Evolutionary conservation across 2,113 vertebrate species (phyloP), one percentile per base, ranked within the genome.

Genomic region (Notothenia rossii): DNA sequence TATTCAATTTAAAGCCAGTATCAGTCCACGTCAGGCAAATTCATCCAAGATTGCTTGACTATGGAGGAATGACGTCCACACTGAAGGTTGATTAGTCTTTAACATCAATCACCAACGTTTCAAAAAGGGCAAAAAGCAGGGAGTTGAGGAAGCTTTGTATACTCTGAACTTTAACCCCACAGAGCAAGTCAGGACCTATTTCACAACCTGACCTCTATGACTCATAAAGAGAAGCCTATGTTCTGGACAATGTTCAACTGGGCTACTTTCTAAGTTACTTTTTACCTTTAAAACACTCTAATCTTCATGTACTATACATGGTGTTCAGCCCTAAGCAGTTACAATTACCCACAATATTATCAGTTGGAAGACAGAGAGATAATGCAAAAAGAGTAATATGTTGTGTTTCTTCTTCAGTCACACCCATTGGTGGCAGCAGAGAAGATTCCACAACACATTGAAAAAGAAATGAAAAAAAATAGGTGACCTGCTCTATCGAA

Each of bases 41-140:
- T 14, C 4, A 18, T 60, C 7, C 40, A 62, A 40, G 15, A 54
- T 12, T 48, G 3, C 17, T 25, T n/a, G 8, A 43, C 17, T 15
- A 14, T 54, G 0, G 10, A 12, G 10, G 3, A 79, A 48, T 36
- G 36, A 61, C 20, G 11, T 59, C 0, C 33, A 75, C 13, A 18
- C 29, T 17, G 75, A 60, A 55, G 25, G 51, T 51, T 49, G 67
- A 79, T 77, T 60, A 60, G 18, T 55, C 66, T 70, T 18, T 15
- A 22, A n/a, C 18, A 54, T 40, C 36, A 40, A 40, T 40, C 36
- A 40, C 36, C 7, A 8, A 5, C 1, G 36, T 53, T 45, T 18
- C 7, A 50, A 22, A 43, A 49, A 54, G 14, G 20, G 46, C 40
- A 46, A 53, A 49, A 68, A 64, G 60, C 48, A 18, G 54, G 29